Percentiles rank a stretch among this genome's conserved stretches.
Evolutionary conservation across 2,888 invertebrate species (phyloP).

Genomic region (Prosapia bicincta): DNA sequence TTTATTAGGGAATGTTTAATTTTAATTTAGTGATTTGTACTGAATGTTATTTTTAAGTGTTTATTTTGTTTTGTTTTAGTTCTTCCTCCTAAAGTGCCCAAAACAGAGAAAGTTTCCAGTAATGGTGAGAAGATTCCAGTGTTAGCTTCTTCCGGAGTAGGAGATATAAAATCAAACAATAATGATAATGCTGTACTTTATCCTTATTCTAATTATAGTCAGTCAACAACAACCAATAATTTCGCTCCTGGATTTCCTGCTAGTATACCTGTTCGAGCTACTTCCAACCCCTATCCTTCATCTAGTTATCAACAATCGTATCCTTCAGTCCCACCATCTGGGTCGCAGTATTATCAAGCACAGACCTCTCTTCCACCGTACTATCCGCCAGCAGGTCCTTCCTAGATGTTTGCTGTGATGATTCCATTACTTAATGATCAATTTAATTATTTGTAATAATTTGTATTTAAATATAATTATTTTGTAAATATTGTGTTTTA

Average conservation of each 20-base stretch:
- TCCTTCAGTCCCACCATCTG: not conserved
- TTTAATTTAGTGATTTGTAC: too few species aligned
- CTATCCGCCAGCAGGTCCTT: not conserved
- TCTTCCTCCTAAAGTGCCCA: slow-evolving; percentile 7
- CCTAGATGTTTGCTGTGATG: not conserved
- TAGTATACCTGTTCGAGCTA: not conserved
- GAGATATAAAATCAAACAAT: not conserved
- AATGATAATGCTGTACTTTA: not conserved
- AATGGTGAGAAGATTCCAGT: slow-evolving; percentile 17
- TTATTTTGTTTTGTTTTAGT: slow-evolving; percentile 9
- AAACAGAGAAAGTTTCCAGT: slow-evolving; percentile 11
- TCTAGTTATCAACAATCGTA: not conserved
- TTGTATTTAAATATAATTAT: too few species aligned
- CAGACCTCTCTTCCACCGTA: not conserved
- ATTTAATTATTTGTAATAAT: too few species aligned
- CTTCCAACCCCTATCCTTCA: not conserved
- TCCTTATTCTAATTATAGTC: not conserved
- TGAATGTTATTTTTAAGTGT: too few species aligned
- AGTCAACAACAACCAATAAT: not conserved
- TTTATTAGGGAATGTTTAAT: too few species aligned
- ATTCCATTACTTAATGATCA: too few species aligned
- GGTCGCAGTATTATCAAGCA: not conserved
- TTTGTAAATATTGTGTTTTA: too few species aligned
- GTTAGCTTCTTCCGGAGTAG: not conserved
- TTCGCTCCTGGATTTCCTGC: not conserved